Conservation (phyloP, 2,888 invertebrate species). For the Latrodectus hesperus region DNA sequence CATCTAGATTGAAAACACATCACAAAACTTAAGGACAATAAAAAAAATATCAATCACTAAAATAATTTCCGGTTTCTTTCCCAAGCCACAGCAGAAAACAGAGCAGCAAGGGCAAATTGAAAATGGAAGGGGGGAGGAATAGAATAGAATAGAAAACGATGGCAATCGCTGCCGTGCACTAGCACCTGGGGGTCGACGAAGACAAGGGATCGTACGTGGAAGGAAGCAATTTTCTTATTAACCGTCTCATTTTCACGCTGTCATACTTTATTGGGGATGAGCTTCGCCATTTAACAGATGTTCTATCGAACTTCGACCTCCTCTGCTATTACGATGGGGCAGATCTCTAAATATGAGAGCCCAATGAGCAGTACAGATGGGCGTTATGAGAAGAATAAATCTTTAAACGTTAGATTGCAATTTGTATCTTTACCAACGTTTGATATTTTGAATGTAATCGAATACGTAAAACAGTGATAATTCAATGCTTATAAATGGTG, state of each 20-base stretch:
- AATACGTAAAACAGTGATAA: no score
- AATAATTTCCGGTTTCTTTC: slow-evolving; percentile 51
- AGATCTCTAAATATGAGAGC: slow-evolving; percentile 10
- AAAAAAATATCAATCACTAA: slow-evolving; percentile 3
- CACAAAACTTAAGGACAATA: background rate
- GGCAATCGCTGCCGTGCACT: slow-evolving; percentile 2
- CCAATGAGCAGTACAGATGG: background rate
- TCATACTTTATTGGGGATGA: slow-evolving; percentile 65
- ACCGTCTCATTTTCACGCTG: slow-evolving; percentile 68
- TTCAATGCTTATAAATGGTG: no score
- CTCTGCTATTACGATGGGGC: slow-evolving; percentile 9
- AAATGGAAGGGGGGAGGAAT: slow-evolving; percentile 27
- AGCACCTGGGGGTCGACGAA: slow-evolving; percentile 34
- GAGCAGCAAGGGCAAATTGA: slow-evolving; percentile 55
- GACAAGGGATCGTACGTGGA: slow-evolving; percentile 24
- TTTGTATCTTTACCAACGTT: no score
- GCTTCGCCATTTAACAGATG: slow-evolving; percentile 62
- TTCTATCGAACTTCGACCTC: slow-evolving; percentile 51
- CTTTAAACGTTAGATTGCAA: no score
- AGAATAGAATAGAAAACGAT: slow-evolving; percentile 7
- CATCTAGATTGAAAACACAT: background rate
- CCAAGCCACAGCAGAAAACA: slow-evolving; percentile 6
- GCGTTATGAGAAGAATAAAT: no score
- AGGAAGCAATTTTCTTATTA: slow-evolving; percentile 68
- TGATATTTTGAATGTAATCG: no score